phyloP scores from a whole-genome alignment of 1,140 invertebrate species.

The Drosophila malerkotliana region DNA sequence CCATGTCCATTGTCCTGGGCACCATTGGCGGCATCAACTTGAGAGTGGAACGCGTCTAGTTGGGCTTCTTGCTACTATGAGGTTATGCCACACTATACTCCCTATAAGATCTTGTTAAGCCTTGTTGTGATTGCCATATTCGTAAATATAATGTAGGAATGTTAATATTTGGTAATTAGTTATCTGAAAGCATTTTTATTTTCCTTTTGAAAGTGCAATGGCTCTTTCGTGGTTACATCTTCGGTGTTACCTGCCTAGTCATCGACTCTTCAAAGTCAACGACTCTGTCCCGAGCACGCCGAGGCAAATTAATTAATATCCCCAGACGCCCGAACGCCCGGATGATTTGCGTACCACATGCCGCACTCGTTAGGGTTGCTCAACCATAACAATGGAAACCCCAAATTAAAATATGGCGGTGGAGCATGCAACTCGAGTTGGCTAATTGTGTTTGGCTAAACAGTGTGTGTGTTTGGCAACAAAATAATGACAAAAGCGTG shows the following conservation, averaged over 20 bases:
- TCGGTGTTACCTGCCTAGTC: background rate
- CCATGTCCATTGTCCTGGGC: slow-evolving; percentile 50
- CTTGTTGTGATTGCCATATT: too few species aligned
- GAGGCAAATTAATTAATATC: slow-evolving; percentile 51
- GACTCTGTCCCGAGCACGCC: slow-evolving; percentile 15
- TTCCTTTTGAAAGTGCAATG: background rate
- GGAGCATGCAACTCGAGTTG: slow-evolving; percentile 49
- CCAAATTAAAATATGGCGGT: slow-evolving; percentile 55
- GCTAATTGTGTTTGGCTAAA: slow-evolving; percentile 37
- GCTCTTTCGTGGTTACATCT: background rate
- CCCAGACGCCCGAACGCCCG: slow-evolving; percentile 41
- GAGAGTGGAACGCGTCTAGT: slow-evolving; percentile 23
- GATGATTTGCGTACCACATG: slow-evolving; percentile 54
- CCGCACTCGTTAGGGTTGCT: slow-evolving; percentile 33
- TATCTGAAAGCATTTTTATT: too few species aligned
- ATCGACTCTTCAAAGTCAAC: slow-evolving; percentile 27
- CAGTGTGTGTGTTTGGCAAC: slow-evolving; percentile 5
- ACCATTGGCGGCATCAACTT: slow-evolving; percentile 53
- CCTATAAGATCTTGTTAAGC: background rate
- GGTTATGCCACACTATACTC: too few species aligned
- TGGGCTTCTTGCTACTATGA: background rate
- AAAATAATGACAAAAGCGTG: slow-evolving; percentile 22
- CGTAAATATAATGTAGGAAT: too few species aligned
- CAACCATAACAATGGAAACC: slow-evolving; percentile 45
- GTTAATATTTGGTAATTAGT: too few species aligned